phyloP scores from a whole-genome alignment of 2,888 invertebrate genomes.

The Epirrhoe tristata region DNA sequence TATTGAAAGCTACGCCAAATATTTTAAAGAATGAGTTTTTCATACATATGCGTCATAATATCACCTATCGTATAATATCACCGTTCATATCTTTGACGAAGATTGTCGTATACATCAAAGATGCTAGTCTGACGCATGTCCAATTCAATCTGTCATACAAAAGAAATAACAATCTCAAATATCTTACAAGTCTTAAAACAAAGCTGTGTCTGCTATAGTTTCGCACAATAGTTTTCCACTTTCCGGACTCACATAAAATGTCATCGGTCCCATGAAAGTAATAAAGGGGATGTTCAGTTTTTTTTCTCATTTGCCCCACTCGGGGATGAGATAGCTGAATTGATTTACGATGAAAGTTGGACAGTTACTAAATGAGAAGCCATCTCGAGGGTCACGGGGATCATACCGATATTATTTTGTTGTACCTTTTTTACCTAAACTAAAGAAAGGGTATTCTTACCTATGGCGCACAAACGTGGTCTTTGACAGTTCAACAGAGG shows the following conservation, averaged over 20 bases:
- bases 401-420: slow-evolving; percentile 37
- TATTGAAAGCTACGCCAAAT: too few relatives aligned
- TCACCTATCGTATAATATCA: too few relatives aligned
- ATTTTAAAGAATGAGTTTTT: too few relatives aligned
- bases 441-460: too few relatives aligned
- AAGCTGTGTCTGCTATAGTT: slow-evolving; percentile 29
- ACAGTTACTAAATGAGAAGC: slow-evolving; percentile 59
- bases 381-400: slow-evolving; percentile 44
- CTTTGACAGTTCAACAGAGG: too few relatives aligned
- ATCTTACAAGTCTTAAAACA: slow-evolving; percentile 12
- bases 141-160: background rate
- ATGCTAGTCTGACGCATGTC: background rate
- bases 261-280: slow-evolving; percentile 45
- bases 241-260: slow-evolving; percentile 37
- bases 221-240: slow-evolving; percentile 37
- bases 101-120: too few relatives aligned
- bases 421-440: slow-evolving; percentile 17
- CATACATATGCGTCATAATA: too few relatives aligned
- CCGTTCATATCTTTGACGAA: too few relatives aligned
- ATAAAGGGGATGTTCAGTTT: slow-evolving; percentile 46
- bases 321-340: slow-evolving; percentile 51
- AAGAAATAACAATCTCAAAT: slow-evolving; percentile 7
- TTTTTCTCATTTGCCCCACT: slow-evolving; percentile 47
- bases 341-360: slow-evolving; percentile 62
- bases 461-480: too few relatives aligned